Base-by-base conservation (phyloP, 1,140 invertebrate species). In the Apocrypta bakeri region DNA sequence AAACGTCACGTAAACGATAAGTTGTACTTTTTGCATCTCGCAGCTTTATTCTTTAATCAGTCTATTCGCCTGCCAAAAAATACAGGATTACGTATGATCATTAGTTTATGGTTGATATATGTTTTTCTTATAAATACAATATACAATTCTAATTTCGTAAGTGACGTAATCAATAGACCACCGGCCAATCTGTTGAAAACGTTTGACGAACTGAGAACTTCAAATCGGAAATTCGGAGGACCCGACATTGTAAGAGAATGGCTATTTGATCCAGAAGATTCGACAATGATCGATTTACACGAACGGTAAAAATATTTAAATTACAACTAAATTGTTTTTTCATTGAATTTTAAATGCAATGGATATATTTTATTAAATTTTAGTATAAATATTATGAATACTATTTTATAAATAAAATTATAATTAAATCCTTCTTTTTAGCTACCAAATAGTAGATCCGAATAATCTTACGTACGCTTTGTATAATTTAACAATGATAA, bases 111-210 rank as follows among this genome's bases (percentile, higher is more conserved):
- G 40, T 29, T 74, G 17, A 12, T 56, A 9, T 74, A 74, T 56
- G 42, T 42, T 29, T 27, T 56, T 48, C 61, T 74, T 14, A 74
- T 74, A 25, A 74, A 74, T 56, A 25, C 72, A 2, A 17, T 74
- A 17, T 74, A 74, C 42, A 74, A 74, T 56, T 74, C 42, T 14
- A 74, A 74, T 74, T 74, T 74, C 31, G 40, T 74, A 56, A 74
- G 72, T n/a, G 17, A 6, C 0, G 6, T 74, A 17, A 56, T 74
- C 29, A 74, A 74, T 11, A 42, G 17, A 4, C 12, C 9, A 2
- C 40, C 72, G 27, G 29, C 12, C 14, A 2, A 74, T 31, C 25
- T 56, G 25, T 7, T 74, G 40, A 25, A 56, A 29, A 74, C 48
- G 14, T 74, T 74, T 56, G 1, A 61, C 0, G 72, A 74, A 17